Conservation (phyloP, 2,888 invertebrate genomes). For the Papilio gigon region DNA sequence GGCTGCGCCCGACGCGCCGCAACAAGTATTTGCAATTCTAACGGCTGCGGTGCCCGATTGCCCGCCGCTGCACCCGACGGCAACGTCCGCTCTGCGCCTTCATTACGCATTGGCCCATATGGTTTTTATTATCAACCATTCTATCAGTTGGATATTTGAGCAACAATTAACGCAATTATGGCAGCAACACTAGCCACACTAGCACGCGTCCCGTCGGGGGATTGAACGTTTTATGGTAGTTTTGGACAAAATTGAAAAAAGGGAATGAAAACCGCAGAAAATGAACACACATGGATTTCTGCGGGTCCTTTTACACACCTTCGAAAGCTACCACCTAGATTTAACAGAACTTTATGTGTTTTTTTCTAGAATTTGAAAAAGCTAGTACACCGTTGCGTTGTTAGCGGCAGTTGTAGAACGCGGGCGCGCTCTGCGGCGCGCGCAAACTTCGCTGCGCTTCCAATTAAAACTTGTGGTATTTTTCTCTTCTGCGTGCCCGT, state of each 20-base stretch:
- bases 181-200: no score
- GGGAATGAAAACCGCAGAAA: no score
- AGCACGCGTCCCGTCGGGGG: no score
- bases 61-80: not conserved
- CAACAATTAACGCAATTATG: not conserved
- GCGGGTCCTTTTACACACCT: no score
- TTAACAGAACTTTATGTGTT: no score
- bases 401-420: not conserved
- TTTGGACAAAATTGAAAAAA: no score
- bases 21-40: slow-evolving; percentile 37
- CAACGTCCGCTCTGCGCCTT: not conserved
- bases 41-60: not conserved
- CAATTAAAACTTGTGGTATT: slow-evolving; percentile 1
- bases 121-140: not conserved
- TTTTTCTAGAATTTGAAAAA: no score
- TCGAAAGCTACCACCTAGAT: no score
- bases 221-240: no score
- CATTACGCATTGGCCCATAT: not conserved
- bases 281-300: no score
- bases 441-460: not conserved
- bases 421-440: not conserved
- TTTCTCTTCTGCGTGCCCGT: slow-evolving; percentile 2
- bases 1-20: slow-evolving; percentile 12
- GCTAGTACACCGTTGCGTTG: not conserved
- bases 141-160: not conserved